Base-by-base conservation (phyloP, 1,140 invertebrate species). In the Plectrocnemia conspersa region DNA sequence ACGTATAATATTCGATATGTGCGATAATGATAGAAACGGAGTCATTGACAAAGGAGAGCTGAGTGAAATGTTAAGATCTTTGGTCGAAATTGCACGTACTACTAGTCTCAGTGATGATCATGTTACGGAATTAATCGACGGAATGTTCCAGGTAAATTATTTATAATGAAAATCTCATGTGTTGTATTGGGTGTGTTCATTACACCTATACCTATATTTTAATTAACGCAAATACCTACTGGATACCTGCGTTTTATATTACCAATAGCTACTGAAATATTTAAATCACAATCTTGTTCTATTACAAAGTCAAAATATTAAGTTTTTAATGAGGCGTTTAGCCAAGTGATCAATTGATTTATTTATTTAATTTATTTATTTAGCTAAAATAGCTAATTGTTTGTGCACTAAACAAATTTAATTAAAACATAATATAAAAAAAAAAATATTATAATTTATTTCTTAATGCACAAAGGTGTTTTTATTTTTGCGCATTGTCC, bases 1-100 rank as follows among this genome's bases (percentile, higher is more conserved):
- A 10, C 79, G 95, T 11, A 94, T 98, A 21, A 91, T 99, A 52
- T 99, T 98, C 66, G 91, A 97, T 65, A 98, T 99, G 97, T 99
- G 96, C 67, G 96, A 98, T 68, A 90, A 94, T 61, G 93, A 98
- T 67, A 81, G 90, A 2, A 95, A 94, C 64, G 95, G 94, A 0
- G 88, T 94, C 0, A 96, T 98, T 52, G 91, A 97, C 65, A 96
- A 96, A 66, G 84, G 83, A 4, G 95, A 98, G 67, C 76, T 98
- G 2, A 91, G 89, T 5, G 92, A 96, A 67, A 97, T 98, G 89
- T 72, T 93, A 54, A 76, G 94, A 18, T 98, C 94, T 0, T 68
- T 98, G 4, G 89, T 97, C 0, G 94, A 97, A 70, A 97, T 98
- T 58, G 94, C 93, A 0, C 82, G 93, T 65, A 96, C 89, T 0